Evolutionary conservation across 2,888 invertebrate genomes (phyloP), one percentile per base, ranked within the genome.

Genomic region (Lepidochitona cinerea): DNA sequence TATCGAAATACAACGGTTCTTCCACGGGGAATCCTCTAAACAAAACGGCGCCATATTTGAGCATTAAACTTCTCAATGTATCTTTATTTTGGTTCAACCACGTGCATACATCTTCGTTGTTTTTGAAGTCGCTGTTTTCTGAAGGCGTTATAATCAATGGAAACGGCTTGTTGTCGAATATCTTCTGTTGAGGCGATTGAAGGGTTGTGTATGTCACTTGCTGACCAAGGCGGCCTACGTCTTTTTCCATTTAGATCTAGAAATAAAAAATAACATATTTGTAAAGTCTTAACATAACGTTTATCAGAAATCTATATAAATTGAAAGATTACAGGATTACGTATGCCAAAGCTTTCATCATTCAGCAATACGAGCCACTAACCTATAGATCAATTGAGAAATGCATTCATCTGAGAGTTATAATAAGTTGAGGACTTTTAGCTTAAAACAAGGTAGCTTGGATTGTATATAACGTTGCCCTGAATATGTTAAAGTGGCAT

Each of bases 21-120:
- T 79, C 65, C 12, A 85, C 29, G 0, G 83, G 82, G 71, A 85
- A 86, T 14, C 73, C 80, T 23, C 85, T 79, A 71, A 86, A 86
- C 33, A 86, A 66, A 52, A 86, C 78, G 14, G 83, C 85, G 37
- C 85, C 85, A 65, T 81, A 73, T 49, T 82, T 72, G 7, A 83
- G 54, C 64, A 85, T 72, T 0, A 77, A 59, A 0, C 73, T 59
- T 23, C 81, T 74, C 0, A 84, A 64, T 9, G 52, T 18, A 4
- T 68, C 23, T n/a, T 69, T 74, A n/a, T 83, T 75, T 12, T 72
- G 68, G 14, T 71, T 49, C 7, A 80, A 37, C 83, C 82, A 81
- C 29, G 37, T 29, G 4, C 73, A n/a, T 9, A 75, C 74, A 6
- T 67, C 65, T 1, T 68, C 64, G 23, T 23, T 59, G n/a, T 53